Evolutionary conservation across 2,113 vertebrate genomes (phyloP).

Genomic region (Merops nubicus): DNA sequence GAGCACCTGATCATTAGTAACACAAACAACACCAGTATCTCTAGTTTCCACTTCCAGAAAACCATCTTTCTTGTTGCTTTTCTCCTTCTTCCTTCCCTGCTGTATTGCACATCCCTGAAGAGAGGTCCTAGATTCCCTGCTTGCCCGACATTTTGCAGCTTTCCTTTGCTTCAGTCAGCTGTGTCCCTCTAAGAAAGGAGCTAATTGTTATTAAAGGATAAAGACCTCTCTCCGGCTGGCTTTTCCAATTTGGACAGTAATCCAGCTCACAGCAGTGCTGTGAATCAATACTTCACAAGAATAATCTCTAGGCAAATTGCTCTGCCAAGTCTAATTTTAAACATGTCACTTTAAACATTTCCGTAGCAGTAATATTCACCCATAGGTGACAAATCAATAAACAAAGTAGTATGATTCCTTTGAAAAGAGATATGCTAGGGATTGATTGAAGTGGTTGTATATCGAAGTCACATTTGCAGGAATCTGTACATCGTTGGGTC

Average conservation of each 20-base stretch:
- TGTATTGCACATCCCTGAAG: conserved; percentile 43
- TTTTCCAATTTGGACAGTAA: conserved; percentile 88
- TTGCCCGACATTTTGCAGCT: conserved; percentile 48
- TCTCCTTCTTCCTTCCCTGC: conserved; percentile 10
- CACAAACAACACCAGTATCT: conserved; percentile 24
- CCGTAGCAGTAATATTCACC: conserved; percentile 46
- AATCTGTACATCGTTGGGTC: background rate
- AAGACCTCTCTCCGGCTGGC: conserved; percentile 85
- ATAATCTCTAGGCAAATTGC: conserved; percentile 64
- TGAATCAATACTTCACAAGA: conserved; percentile 73
- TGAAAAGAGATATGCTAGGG: background rate
- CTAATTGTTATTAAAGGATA: conserved; percentile 91
- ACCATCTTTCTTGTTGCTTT: conserved; percentile 51
- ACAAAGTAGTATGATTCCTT: background rate
- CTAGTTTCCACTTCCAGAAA: conserved; percentile 44
- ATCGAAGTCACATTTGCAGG: background rate
- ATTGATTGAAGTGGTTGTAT: background rate
- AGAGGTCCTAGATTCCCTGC: conserved; percentile 11
- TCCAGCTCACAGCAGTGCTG: conserved; percentile 82
- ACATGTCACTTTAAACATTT: conserved; percentile 58
- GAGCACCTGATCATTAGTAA: conserved; percentile 53
- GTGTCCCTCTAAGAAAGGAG: conserved; percentile 78
- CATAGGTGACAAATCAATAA: conserved; percentile 54
- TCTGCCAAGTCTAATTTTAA: conserved; percentile 73
- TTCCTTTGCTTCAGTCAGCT: conserved; percentile 61